phyloP scores from a whole-genome alignment of 2,113 vertebrate species.

The Tetrax tetrax region DNA sequence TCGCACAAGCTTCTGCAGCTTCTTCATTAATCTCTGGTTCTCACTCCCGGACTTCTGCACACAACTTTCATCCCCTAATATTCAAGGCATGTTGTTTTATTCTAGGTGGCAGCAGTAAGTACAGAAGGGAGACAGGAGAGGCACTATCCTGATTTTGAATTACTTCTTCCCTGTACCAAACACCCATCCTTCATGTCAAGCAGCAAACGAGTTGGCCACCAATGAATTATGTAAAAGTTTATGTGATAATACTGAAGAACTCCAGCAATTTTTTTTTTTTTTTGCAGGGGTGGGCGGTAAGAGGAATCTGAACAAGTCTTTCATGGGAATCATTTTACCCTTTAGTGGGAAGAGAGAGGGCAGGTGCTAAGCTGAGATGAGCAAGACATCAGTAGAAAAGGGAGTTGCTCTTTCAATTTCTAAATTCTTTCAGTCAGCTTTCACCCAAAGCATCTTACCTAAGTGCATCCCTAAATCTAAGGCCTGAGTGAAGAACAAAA shows the following conservation, averaged over 20 bases:
- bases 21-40: background rate
- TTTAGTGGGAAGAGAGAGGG: background rate
- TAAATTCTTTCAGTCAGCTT: background rate
- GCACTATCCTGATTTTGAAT: background rate
- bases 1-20: background rate
- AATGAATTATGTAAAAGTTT: background rate
- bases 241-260: background rate
- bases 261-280: background rate
- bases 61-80: background rate
- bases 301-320: background rate
- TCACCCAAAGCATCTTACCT: background rate
- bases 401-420: background rate
- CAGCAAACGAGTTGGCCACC: background rate
- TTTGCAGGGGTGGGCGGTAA: background rate
- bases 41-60: background rate
- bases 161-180: background rate
- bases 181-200: too few relatives aligned
- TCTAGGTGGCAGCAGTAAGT: background rate
- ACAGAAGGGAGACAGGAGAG: background rate
- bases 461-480: background rate
- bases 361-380: background rate
- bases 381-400: background rate
- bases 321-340: background rate
- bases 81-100: background rate
- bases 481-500: background rate